Evolutionary conservation across 2,888 invertebrate species (phyloP).

Genomic region (Microplitis deprimator): DNA sequence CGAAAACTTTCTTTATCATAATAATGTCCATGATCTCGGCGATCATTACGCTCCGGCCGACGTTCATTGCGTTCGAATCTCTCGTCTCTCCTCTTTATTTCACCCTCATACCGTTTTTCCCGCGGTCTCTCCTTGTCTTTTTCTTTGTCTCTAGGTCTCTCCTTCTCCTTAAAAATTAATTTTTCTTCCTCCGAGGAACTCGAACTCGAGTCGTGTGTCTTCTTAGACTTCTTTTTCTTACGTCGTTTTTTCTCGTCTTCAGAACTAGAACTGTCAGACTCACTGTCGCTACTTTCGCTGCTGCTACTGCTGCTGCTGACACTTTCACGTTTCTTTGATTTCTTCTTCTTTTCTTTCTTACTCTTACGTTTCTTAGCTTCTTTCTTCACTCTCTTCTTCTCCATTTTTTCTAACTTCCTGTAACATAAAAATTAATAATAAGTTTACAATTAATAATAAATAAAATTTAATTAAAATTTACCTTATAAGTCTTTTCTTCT

Average conservation of each 20-base stretch:
- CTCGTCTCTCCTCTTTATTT: slow-evolving; percentile 52
- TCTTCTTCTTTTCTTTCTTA: slow-evolving; percentile 46
- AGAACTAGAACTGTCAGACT: slow-evolving; percentile 36
- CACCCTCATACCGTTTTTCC: slow-evolving; percentile 43
- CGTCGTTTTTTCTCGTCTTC: slow-evolving; percentile 46
- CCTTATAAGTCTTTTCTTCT: slow-evolving; percentile 93
- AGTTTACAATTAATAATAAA: slow-evolving; percentile 56
- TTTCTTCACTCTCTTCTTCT: slow-evolving; percentile 46
- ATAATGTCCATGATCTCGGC: slow-evolving; percentile 34
- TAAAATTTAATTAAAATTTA: slow-evolving; percentile 73
- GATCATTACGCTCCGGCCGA: slow-evolving; percentile 12
- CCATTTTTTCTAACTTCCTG: slow-evolving; percentile 50
- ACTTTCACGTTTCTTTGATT: slow-evolving; percentile 43
- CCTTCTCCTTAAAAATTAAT: slow-evolving; percentile 43
- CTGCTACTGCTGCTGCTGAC: slow-evolving; percentile 50
- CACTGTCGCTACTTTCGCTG: slow-evolving; percentile 50
- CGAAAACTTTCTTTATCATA: slow-evolving; percentile 50
- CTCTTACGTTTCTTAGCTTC: slow-evolving; percentile 52
- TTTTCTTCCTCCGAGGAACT: slow-evolving; percentile 38
- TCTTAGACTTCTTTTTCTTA: slow-evolving; percentile 47
- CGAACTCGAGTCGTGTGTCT: slow-evolving; percentile 40
- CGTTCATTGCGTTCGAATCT: slow-evolving; percentile 20
- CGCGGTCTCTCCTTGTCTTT: slow-evolving; percentile 46
- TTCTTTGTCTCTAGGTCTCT: slow-evolving; percentile 43
- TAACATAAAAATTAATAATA: slow-evolving; percentile 23